A percentile compares a stretch with the other conserved stretches of the same genome.
These are phyloP conservation scores for Podocnemis expansa DNA, from an alignment of 2,113 vertebrate species.

Conservation along the genomic window DNA sequence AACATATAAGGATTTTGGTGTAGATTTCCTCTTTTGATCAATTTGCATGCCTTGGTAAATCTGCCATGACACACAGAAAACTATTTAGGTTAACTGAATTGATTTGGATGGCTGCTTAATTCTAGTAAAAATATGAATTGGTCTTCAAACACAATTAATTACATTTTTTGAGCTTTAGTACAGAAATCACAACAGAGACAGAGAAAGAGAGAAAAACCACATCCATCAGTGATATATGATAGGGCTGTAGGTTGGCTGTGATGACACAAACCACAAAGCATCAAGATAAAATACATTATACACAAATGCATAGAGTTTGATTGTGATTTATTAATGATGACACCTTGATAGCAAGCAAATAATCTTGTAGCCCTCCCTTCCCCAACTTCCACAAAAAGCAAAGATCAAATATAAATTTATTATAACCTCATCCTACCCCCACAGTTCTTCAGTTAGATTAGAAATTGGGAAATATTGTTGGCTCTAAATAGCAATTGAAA, in stretches of 20 bases:
- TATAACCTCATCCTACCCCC: conserved; percentile 10
- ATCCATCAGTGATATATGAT: not conserved
- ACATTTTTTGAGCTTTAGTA: not conserved
- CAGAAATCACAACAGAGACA: not conserved
- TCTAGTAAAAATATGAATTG: not conserved
- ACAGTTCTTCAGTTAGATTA: conserved; percentile 12
- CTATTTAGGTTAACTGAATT: not conserved
- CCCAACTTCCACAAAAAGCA: not conserved
- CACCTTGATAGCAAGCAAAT: not conserved
- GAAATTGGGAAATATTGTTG: not conserved
- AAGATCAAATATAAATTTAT: conserved; percentile 4
- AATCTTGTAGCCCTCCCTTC: not conserved
- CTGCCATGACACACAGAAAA: rapidly evolving
- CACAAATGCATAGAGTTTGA: not conserved
- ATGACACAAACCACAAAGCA: not conserved
- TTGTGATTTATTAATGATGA: not conserved
- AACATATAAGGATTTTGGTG: not conserved
- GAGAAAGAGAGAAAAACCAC: not conserved
- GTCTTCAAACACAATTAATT: not conserved
- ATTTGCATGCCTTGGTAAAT: not conserved
- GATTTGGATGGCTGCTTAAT: not conserved
- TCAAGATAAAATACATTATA: not conserved
- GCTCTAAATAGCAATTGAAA: conserved; percentile 20
- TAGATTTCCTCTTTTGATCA: not conserved
- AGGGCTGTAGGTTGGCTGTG: not conserved